Evolutionary conservation across 2,888 invertebrate species (phyloP), one percentile per base, ranked within the genome.

Genomic region (Incurvaria masculella): DNA sequence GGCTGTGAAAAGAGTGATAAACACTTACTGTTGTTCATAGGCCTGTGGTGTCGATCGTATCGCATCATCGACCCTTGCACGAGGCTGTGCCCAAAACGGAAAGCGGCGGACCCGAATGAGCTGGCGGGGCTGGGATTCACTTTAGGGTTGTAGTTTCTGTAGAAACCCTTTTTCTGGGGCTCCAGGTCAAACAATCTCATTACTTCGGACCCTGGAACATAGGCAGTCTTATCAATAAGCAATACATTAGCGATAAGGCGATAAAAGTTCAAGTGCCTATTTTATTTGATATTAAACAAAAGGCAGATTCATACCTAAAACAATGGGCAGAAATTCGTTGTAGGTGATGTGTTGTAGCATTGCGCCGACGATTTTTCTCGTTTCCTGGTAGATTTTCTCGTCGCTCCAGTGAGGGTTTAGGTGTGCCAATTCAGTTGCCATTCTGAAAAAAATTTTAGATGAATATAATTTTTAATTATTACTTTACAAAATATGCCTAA

Each of bases 381-480:
- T 84, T 68, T 94, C 94, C 60, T 93, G 92, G 64, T 88, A 94
- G 11, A 91, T 74, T 62, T 88, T 87, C 62, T 94, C 94, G 61
- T 95, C 94, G 59, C 86, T 87, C 95, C 95, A 95, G 59, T 90
- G 89, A 0, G 85, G 84, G 72, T 95, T 95, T 39, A 92, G 61
- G 43, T 81, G 81, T 4, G 85, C 80, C 39, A 95, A 65, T 56
- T 85, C 83, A 54, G 82, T 79, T 1, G 92, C 90, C 56, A 94
- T 80, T 51, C 87, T 83, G 64, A 82, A 56, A 16, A 40, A 10
- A 20, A 42, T 39, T 44, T 8, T 23, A 44, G 6, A 14, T 14
- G 5, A 27, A 27, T 27, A 27, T 27, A 11, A 27, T 14, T 27
- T 27, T 27, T 27, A 11, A 11, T 27, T 27, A 27, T 27, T 27